phyloP scores from a whole-genome alignment of 2,888 invertebrate species.

The Pomacea canaliculata region DNA sequence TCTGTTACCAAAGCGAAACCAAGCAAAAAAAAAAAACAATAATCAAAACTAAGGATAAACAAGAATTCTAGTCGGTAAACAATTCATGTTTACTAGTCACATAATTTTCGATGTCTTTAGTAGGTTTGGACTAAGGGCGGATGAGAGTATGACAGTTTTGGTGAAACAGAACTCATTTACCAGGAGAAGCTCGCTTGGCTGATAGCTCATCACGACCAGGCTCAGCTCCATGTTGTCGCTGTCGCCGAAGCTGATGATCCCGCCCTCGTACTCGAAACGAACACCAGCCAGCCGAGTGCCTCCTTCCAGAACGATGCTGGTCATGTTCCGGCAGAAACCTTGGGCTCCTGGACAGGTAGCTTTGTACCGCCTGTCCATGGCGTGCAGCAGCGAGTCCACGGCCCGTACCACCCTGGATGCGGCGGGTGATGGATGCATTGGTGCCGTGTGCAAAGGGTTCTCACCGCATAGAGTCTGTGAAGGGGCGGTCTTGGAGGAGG shows the following conservation, averaged over 20 bases:
- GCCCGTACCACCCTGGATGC: constrained; percentile 46
- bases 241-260: constrained; percentile 26
- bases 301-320: constrained; percentile 15
- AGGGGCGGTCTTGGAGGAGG: background rate
- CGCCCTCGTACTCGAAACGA: constrained; percentile 30
- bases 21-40: no score
- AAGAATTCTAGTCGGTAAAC: no score
- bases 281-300: constrained; percentile 7
- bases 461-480: constrained; percentile 5
- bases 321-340: constrained; percentile 44
- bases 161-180: constrained; percentile 2
- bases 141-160: no score
- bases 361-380: constrained; percentile 37
- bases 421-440: constrained; percentile 20
- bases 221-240: constrained; percentile 21
- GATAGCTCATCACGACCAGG: constrained; percentile 27
- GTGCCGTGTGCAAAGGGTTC: constrained; percentile 15
- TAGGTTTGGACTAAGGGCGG: no score
- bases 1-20: no score
- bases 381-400: constrained; percentile 48
- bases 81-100: no score
- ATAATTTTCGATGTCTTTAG: no score
- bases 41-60: no score
- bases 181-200: constrained; percentile 20
- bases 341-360: constrained; percentile 35